Conservation (phyloP, 2,113 vertebrate genomes). For the Ahaetulla prasina region DNA sequence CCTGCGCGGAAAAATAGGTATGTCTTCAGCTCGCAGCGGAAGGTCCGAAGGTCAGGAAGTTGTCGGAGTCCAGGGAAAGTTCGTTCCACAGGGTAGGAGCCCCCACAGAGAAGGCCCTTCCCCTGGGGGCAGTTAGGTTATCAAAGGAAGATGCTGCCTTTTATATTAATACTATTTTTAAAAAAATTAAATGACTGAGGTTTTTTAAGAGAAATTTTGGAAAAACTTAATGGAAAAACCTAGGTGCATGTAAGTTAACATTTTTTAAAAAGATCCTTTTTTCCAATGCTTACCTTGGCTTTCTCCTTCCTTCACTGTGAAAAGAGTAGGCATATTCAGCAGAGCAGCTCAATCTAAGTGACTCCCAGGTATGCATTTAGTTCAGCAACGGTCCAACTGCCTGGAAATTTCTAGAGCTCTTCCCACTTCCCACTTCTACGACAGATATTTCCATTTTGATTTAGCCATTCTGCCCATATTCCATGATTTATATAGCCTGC, state of each 20-base stretch:
- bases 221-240: slow-evolving; percentile 61
- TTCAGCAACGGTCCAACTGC: not conserved
- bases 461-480: not conserved
- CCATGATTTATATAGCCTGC: not conserved
- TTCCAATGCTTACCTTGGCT: not conserved
- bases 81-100: too few species aligned
- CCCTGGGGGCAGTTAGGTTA: not conserved
- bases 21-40: too few species aligned
- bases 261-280: not conserved
- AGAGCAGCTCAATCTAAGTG: not conserved
- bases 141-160: slow-evolving; percentile 33
- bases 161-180: too few species aligned
- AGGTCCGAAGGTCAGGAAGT: too few species aligned
- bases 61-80: too few species aligned
- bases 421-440: not conserved
- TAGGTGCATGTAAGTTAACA: not conserved
- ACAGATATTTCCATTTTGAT: not conserved
- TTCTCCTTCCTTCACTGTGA: not conserved
- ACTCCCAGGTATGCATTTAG: not conserved
- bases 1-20: too few species aligned
- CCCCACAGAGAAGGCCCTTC: too few species aligned
- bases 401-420: not conserved
- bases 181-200: slow-evolving; percentile 37
- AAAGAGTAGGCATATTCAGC: not conserved
- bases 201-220: slow-evolving; percentile 41